A percentile compares a stretch with the other conserved stretches of the same genome.
phyloP scores from a whole-genome alignment of 1,140 invertebrate genomes.

The Bombus waltoni region DNA sequence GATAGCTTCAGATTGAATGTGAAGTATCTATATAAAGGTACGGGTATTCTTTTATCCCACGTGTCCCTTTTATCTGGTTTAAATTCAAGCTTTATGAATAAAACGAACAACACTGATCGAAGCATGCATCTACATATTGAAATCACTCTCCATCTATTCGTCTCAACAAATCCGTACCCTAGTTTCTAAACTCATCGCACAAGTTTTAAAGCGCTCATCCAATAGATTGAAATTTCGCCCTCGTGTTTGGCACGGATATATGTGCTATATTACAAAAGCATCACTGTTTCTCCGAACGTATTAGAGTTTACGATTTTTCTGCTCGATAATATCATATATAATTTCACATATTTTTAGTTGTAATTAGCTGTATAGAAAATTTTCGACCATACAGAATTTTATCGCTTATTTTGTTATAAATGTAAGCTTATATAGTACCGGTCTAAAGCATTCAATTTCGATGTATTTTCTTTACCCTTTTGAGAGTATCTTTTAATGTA shows the following conservation, averaged over 20 bases:
- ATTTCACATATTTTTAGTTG: too few relatives aligned
- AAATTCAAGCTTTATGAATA: constrained; percentile 1
- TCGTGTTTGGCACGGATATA: not conserved
- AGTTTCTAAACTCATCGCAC: constrained; percentile 3
- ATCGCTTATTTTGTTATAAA: too few relatives aligned
- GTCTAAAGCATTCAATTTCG: too few relatives aligned
- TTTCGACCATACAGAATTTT: too few relatives aligned
- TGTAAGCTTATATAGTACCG: too few relatives aligned
- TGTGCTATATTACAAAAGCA: not conserved
- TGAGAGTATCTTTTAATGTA: too few relatives aligned
- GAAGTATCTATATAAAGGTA: not conserved
- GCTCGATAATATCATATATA: too few relatives aligned
- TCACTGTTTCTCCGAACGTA: not conserved
- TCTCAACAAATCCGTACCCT: not conserved
- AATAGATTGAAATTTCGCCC: not conserved
- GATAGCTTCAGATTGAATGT: not conserved
- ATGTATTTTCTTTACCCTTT: too few relatives aligned
- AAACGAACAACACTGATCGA: constrained; percentile 10
- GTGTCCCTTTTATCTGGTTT: constrained; percentile 2
- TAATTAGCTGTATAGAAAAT: too few relatives aligned
- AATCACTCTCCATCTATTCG: constrained; percentile 1
- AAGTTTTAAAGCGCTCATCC: not conserved
- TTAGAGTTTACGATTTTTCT: not conserved
- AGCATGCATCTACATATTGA: constrained; percentile 19
- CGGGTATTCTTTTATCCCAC: not conserved